Percentiles rank a stretch among this genome's conserved stretches.
These are phyloP conservation scores for Aradophagus sp. DNA, from an alignment of 1,140 invertebrate genomes.

Conservation along the genomic window DNA sequence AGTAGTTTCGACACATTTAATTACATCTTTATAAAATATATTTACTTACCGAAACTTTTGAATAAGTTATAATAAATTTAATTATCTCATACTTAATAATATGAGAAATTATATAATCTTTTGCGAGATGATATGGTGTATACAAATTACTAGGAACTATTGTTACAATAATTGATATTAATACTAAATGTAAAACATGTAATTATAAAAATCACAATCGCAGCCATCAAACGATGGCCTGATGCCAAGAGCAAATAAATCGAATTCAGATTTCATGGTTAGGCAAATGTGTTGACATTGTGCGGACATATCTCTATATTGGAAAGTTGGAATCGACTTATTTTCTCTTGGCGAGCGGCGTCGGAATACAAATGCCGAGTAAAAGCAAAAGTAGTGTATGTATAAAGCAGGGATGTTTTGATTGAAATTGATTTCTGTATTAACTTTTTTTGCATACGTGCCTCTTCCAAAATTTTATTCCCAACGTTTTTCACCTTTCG, in stretches of 20 bases:
- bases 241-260: constrained; percentile 39
- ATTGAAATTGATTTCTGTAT: constrained; percentile 42
- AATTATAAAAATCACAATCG: constrained; percentile 43
- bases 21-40: too few species aligned
- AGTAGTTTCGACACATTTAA: too few species aligned
- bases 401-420: constrained; percentile 33
- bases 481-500: constrained; percentile 1
- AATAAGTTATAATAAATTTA: too few species aligned
- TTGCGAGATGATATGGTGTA: too few species aligned
- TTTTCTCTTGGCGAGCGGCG: constrained; percentile 38
- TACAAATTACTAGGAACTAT: not conserved
- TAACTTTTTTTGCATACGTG: constrained; percentile 15
- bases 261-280: constrained; percentile 36
- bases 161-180: constrained; percentile 3
- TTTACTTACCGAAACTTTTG: too few species aligned
- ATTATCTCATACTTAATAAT: too few species aligned
- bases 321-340: constrained; percentile 31
- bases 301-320: constrained; percentile 33
- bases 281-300: constrained; percentile 47
- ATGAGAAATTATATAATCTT: too few species aligned
- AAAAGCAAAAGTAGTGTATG: constrained; percentile 49
- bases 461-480: constrained; percentile 10
- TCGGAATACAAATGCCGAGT: constrained; percentile 25
- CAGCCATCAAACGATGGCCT: constrained; percentile 27
- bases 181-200: constrained; percentile 12